Evolutionary conservation across 35 echinoderm and acorn worm species (phyloP).

Genomic region (Hemicentrotus pulcherrimus): DNA sequence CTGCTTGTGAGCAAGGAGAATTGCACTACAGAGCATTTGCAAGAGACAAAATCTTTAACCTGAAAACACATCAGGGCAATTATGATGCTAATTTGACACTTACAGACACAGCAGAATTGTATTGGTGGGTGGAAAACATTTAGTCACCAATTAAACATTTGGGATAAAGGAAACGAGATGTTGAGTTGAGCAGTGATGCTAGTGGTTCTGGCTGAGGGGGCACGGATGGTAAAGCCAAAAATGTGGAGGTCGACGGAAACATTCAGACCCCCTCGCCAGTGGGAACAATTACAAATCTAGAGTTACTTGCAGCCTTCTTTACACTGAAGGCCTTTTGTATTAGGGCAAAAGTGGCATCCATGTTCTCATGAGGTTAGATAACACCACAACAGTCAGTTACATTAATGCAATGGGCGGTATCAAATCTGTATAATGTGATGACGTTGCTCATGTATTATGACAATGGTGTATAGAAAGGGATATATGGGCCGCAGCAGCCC

Average conservation of each 20-base stretch:
- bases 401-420: not conserved
- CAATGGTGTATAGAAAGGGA: not conserved
- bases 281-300: slow-evolving; percentile 73
- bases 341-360: not conserved
- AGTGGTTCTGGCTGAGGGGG: slow-evolving; percentile 59
- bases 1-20: slow-evolving; percentile 44
- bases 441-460: not conserved
- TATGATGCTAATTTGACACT: slow-evolving; percentile 72
- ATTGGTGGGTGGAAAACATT: slow-evolving; percentile 67
- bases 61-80: slow-evolving; percentile 55
- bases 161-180: not conserved
- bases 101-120: slow-evolving; percentile 37
- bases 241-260: slow-evolving; percentile 65
- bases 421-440: not conserved
- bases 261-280: slow-evolving; percentile 30
- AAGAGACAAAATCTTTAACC: slow-evolving; percentile 29
- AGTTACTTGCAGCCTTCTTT: slow-evolving; percentile 68
- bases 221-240: slow-evolving; percentile 38
- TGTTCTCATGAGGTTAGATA: slow-evolving; percentile 59
- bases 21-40: slow-evolving; percentile 66
- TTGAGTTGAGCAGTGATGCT: slow-evolving; percentile 59
- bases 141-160: not conserved
- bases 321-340: slow-evolving; percentile 57
- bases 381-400: slow-evolving; percentile 42
- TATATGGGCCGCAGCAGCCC: not conserved